phyloP scores from a whole-genome alignment of 1,140 invertebrate species.

The Drosophila melanica region DNA sequence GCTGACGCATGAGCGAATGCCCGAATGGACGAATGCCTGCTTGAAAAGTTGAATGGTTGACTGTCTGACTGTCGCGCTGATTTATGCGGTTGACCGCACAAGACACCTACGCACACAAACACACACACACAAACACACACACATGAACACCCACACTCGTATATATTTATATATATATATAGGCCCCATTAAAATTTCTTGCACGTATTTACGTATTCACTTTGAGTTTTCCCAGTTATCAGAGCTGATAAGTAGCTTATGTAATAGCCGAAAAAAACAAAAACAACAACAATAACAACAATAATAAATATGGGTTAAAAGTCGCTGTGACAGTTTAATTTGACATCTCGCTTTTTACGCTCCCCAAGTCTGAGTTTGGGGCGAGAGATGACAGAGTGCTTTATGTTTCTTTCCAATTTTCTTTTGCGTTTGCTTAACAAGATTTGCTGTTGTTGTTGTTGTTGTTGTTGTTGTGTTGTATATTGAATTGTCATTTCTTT shows the following conservation, averaged over 20 bases:
- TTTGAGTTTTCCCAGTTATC: conserved; percentile 69
- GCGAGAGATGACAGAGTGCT: conserved; percentile 68
- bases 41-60: not conserved
- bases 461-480: conserved; percentile 42
- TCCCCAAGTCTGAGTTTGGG: conserved; percentile 9
- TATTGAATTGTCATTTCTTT: conserved; percentile 82
- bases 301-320: conserved; percentile 72
- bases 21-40: conserved; percentile 50
- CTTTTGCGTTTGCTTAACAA: conserved; percentile 73
- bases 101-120: conserved; percentile 64
- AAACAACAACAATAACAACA: too few relatives aligned
- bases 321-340: conserved; percentile 78
- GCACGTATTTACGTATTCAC: conserved; percentile 30
- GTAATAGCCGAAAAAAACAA: conserved; percentile 67
- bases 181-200: conserved; percentile 62
- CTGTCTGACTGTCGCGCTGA: conserved; percentile 60
- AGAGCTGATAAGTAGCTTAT: conserved; percentile 79
- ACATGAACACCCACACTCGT: conserved; percentile 30
- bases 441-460: conserved; percentile 54
- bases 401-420: conserved; percentile 69
- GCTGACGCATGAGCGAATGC: conserved; percentile 73
- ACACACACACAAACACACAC: conserved; percentile 22
- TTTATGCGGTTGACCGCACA: conserved; percentile 75
- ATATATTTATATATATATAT: conserved; percentile 10
- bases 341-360: conserved; percentile 64